Conservation (phyloP, 2,888 invertebrate species). For the Carcina quercana region DNA sequence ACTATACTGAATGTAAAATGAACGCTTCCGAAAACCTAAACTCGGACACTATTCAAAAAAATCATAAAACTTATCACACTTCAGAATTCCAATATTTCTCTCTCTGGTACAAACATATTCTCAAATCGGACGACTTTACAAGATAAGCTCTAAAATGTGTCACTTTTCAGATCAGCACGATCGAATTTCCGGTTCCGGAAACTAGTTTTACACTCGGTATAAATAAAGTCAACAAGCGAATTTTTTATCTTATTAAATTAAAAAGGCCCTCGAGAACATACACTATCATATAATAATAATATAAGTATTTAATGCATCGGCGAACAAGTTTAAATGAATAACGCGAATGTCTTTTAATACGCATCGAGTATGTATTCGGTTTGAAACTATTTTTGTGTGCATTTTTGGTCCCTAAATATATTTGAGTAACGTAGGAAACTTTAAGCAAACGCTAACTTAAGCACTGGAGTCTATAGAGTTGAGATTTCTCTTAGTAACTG, state of each 20-base stretch:
- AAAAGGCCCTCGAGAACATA: constrained; percentile 62
- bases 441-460: too few species aligned
- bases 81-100: too few species aligned
- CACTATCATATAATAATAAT: constrained; percentile 45
- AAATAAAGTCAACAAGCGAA: constrained; percentile 69
- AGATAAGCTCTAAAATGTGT: too few species aligned
- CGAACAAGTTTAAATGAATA: constrained; percentile 33
- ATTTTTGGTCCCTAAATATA: constrained; percentile 49
- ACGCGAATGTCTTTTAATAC: constrained; percentile 55
- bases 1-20: constrained; percentile 35
- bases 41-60: too few species aligned
- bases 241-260: constrained; percentile 59
- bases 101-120: too few species aligned
- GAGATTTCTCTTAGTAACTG: too few species aligned
- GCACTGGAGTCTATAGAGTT: too few species aligned
- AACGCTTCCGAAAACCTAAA: too few species aligned
- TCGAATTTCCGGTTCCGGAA: too few species aligned
- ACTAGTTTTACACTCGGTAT: too few species aligned
- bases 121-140: too few species aligned
- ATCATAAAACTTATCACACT: constrained; percentile 20
- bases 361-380: constrained; percentile 28
- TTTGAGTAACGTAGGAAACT: constrained; percentile 26
- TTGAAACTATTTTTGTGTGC: constrained; percentile 16
- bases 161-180: too few species aligned
- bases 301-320: constrained; percentile 31